Base-by-base conservation (phyloP, 1,140 invertebrate genomes). In the Apis florea region DNA sequence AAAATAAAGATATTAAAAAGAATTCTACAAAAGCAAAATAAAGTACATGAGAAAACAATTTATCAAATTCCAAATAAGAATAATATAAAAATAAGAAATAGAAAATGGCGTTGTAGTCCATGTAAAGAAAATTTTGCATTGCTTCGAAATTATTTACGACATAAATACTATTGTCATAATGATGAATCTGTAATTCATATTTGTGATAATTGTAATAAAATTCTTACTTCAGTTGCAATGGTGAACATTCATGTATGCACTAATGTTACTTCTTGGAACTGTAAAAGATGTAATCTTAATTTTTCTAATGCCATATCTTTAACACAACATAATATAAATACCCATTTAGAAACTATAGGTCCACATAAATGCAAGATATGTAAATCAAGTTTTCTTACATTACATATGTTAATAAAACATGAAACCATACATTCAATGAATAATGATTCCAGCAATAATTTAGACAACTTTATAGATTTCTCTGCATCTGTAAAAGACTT, bases 171-270 rank as follows among this genome's bases (percentile, higher is more conserved):
- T 19, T 53, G 15, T 59, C 79, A 81, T 10, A 67, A 58, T 6
- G 71, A 76, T 9, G 53, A 68, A 51, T 67, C 72, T 10, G 72
- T 75, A 53, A 56, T 76, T 15, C 72, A 76, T n/a, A n/a, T 81
- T 49, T 75, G 72, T 17, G 79, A 81, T 12, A 75, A 75, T 47
- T 76, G 72, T 51, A 68, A 81, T 17, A 67, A 67, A 68, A 49
- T 67, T 40, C 63, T 76, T n/a, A 74, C 79, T 59, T 76, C 79
- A 11, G 72, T 81, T 26, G 59, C 63, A 51, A 81, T 81, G 79
- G 79, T 75, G 9, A 81, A 76, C 19, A 68, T 58, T 68, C 72
- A 74, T 67, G 64, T 53, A 13, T 75, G 72, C 8, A 68, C 12
- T 8, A 81, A 68, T 5, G 72, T 76, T 13, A 68, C 19, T 12